Evolutionary conservation across 2,797 vertebrate genomes (phyloP), one percentile per base, ranked within the genome.

Genomic region (Tarsius wallacei): DNA sequence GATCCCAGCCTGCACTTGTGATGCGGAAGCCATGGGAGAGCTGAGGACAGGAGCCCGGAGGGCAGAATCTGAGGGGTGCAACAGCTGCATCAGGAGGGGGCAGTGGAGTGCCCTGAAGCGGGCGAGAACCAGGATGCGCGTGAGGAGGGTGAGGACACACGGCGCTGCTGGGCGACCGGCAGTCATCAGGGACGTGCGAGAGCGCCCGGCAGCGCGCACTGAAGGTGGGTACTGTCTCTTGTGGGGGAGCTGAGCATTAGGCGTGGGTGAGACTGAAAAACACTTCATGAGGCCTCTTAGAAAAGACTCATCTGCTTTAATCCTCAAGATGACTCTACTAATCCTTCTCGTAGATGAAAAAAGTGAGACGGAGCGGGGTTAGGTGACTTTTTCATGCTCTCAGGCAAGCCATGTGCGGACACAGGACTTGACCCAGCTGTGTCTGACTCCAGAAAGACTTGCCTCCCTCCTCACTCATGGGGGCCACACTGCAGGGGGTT

Each of bases 241-340:
- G 33, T 61, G 78, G 82, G 24, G 17, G 19, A 36, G 71, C 55
- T 96, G 82, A 83, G 84, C 85, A 80, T 68, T 82, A 59, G 81
- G 21, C 11, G 87, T 77, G 14, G 2, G 51, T 73, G 61, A 96
- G 42, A 90, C 82, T 66, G 51, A 87, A 77, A 91, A 22, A 91
- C 31, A 73, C 9, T 78, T 91, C 2, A 68, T 21, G 26, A 63
- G n/a, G 70, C 15, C 81, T 82, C 91, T 82, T 28, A 33, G 78
- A 82, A 93, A 77, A 28, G 49, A 3, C 73, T 66, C 47, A 33
- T 83, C 47, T 76, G 28, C 82, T 90, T 89, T 49, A 83, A 59
- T 84, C 49, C 36, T n/a, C 82, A 77, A 4, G 47, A 7, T 76
- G 87, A 82, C 12, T 76, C 42, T 42, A 28, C 66, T 49, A 73